These are phyloP conservation scores for Parazoanthus swiftii DNA, from an alignment of 92 coral and sea anemone genomes.

Conservation along the genomic window DNA sequence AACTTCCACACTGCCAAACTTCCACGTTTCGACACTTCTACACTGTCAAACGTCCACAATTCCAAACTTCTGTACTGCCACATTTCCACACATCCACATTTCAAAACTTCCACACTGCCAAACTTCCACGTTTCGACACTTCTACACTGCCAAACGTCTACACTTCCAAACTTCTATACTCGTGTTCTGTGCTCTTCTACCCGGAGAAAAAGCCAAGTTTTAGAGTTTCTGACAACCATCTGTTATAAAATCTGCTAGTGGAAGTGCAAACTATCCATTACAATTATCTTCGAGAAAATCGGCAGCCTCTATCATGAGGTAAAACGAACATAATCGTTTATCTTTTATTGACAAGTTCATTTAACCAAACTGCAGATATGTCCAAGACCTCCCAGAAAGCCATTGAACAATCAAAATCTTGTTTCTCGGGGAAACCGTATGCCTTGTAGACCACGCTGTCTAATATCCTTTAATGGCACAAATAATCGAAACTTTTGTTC, in stretches of 20 bases:
- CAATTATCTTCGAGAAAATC: constrained; percentile 2
- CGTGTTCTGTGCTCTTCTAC: too few species aligned
- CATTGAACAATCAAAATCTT: background rate
- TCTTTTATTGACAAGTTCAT: background rate
- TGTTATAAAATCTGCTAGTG: background rate
- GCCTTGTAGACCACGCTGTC: background rate
- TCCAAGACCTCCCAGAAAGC: constrained; percentile 4
- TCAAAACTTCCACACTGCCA: too few species aligned
- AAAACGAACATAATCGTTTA: background rate
- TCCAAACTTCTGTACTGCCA: too few species aligned
- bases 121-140: too few species aligned
- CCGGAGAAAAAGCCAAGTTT: too few species aligned
- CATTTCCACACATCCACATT: too few species aligned
- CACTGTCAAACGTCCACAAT: too few species aligned
- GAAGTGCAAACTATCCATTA: constrained; percentile 2
- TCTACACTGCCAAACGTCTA: too few species aligned
- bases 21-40: too few species aligned
- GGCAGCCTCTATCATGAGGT: background rate
- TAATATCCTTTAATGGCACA: background rate
- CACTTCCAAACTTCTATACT: too few species aligned
- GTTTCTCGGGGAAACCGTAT: constrained; percentile 2
- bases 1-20: background rate
- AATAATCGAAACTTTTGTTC: background rate
- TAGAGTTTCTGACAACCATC: background rate
- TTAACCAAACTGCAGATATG: background rate